phyloP scores from a whole-genome alignment of 1,140 invertebrate genomes.

The Bombyx mandarina region DNA sequence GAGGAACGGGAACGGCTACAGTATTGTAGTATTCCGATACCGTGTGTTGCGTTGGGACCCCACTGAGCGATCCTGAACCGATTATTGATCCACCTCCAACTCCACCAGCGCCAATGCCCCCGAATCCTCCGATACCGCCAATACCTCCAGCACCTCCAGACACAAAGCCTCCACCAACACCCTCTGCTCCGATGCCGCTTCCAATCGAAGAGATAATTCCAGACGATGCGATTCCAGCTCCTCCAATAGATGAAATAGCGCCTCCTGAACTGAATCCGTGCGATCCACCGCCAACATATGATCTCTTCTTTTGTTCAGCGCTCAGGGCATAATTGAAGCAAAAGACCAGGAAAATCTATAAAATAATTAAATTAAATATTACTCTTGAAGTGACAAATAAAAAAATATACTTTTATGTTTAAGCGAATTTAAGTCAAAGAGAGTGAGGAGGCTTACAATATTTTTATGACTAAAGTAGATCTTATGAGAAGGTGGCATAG shows the following conservation, averaged over 20 bases:
- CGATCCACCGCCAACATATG: neutral
- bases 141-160: neutral
- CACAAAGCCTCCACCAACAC: neutral
- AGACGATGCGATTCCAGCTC: neutral
- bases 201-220: slow-evolving; percentile 1
- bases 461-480: neutral
- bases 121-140: neutral
- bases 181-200: neutral
- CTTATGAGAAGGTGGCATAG: neutral
- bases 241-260: neutral
- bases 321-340: slow-evolving; percentile 16
- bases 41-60: slow-evolving; percentile 39
- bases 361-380: no score
- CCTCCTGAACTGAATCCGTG: no score
- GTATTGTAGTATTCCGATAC: slow-evolving; percentile 43
- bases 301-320: slow-evolving; percentile 11
- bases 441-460: no score
- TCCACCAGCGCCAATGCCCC: slow-evolving; percentile 6
- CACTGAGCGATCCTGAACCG: slow-evolving; percentile 3
- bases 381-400: no score
- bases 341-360: slow-evolving; percentile 30
- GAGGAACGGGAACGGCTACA: slow-evolving; percentile 45
- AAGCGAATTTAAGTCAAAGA: no score
- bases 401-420: no score
- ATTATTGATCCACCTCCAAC: slow-evolving; percentile 4